These are phyloP conservation scores for Eupithecia abbreviata DNA, from an alignment of 2,888 invertebrate genomes.

Conservation along the genomic window DNA sequence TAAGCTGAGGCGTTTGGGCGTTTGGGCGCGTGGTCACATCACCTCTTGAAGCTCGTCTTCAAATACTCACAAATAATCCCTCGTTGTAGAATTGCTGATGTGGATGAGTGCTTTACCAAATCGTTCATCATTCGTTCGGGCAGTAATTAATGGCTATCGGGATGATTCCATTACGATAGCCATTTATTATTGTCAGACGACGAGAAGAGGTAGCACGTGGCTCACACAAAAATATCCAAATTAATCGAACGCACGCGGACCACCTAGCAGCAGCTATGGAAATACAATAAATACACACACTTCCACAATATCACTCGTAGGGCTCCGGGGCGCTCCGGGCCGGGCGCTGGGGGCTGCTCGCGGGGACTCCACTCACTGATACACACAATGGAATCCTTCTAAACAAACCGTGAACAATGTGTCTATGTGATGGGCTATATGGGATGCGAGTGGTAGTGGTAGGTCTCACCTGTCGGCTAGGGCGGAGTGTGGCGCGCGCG, in stretches of 20 bases:
- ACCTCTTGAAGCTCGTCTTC: too few relatives aligned
- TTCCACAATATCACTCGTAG: not conserved
- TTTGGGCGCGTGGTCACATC: too few relatives aligned
- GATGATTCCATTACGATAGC: not conserved
- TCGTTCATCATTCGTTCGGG: too few relatives aligned
- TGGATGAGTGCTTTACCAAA: not conserved
- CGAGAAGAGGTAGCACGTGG: not conserved
- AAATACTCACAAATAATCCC: not conserved
- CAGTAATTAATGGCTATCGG: too few relatives aligned
- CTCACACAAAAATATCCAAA: not conserved
- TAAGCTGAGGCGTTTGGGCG: too few relatives aligned
- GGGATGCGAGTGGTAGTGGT: constrained; percentile 20
- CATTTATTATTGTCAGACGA: not conserved
- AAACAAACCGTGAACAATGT: not conserved
- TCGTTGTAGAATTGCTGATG: not conserved
- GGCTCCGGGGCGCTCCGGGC: not conserved
- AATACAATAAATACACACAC: not conserved
- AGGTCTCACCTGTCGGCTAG: constrained; percentile 70
- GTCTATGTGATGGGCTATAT: not conserved
- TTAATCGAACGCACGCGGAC: not conserved
- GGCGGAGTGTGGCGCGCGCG: constrained; percentile 76
- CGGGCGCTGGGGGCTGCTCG: not conserved
- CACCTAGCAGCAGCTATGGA: not conserved
- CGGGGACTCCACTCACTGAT: not conserved
- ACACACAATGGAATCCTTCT: not conserved